Percentiles rank a stretch among this genome's conserved stretches.
Evolutionary conservation across 2,888 invertebrate species (phyloP).

Genomic region (Callinectes sapidus): DNA sequence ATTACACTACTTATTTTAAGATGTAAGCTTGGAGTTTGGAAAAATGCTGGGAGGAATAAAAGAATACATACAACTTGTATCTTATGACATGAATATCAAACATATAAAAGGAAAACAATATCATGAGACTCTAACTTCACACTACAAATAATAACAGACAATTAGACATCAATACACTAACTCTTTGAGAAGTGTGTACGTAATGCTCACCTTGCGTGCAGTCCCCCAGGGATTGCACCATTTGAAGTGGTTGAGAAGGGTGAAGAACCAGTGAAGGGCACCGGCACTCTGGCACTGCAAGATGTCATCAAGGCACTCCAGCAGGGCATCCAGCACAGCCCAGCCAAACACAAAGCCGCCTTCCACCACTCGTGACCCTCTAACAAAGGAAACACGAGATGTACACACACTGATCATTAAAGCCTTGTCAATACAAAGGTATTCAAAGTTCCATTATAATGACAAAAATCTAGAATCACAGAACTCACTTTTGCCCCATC

Average conservation of each 20-base stretch:
- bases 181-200: neutral
- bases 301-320: slow-evolving; percentile 83
- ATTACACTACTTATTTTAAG: neutral
- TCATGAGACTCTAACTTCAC: neutral
- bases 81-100: too few species aligned
- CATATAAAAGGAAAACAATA: too few species aligned
- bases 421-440: neutral
- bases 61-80: neutral
- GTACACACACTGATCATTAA: neutral
- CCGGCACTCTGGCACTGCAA: slow-evolving; percentile 87
- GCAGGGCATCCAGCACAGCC: slow-evolving; percentile 83
- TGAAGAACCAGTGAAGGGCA: slow-evolving; percentile 87
- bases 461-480: too few species aligned
- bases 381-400: slow-evolving; percentile 75
- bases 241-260: slow-evolving; percentile 79
- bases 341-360: slow-evolving; percentile 71
- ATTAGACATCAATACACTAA: neutral
- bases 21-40: neutral
- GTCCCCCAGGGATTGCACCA: slow-evolving; percentile 76
- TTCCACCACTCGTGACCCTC: slow-evolving; percentile 78
- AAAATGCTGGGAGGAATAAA: neutral
- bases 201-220: slow-evolving; percentile 75
- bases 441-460: neutral
- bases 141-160: neutral
- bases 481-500: too few species aligned